Evolutionary conservation across 2,797 vertebrate species (phyloP), one percentile per base, ranked within the genome.

Genomic region (Argentina silus): DNA sequence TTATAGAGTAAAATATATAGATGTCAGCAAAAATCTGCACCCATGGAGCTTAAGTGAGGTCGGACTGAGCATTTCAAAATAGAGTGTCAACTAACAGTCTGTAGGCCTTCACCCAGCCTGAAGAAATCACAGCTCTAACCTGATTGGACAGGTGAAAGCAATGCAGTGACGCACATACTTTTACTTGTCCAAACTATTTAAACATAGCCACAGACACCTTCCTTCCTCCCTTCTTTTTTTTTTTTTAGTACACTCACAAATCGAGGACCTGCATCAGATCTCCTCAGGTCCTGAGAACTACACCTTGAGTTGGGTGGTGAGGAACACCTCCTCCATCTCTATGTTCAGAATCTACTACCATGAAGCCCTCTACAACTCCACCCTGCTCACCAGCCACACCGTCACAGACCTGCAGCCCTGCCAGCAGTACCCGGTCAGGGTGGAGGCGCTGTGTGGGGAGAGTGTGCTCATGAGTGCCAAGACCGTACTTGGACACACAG

Each of bases 391-490:
- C 55, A 77, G 5, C 71, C 83, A 85, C 86, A 86, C 78, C 0
- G 83, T 91, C 15, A 23, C 1, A 2, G 86, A 84, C 0, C 83
- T 94, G 71, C 69, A 19, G 65, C 81, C 89, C 0, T 94, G 93
- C 67, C 71, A 55, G 0, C 67, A 10, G 23, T 82, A 92, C 75
- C 76, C n/a, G 1, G 81, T 85, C 62, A 81, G 45, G 50, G 90
- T 94, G 80, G 90, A 90, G 70, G 92, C 90, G 0, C 51, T 93
- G 55, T 93, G 93, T 72, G 92, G 92, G 0, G 85, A 91, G 0
- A 7, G 61, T 0, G 72, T 87, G 2, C 23, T 92, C 56, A 91
- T 93, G 90, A 84, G 76, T 5, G 0, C 66, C 8, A 70, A 12
- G 74, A 85, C 66, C 0, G 1, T 90, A 27, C 45, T 55, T 0